Conservation (phyloP, 2,888 invertebrate species). For the Caenorhabditis angaria region DNA sequence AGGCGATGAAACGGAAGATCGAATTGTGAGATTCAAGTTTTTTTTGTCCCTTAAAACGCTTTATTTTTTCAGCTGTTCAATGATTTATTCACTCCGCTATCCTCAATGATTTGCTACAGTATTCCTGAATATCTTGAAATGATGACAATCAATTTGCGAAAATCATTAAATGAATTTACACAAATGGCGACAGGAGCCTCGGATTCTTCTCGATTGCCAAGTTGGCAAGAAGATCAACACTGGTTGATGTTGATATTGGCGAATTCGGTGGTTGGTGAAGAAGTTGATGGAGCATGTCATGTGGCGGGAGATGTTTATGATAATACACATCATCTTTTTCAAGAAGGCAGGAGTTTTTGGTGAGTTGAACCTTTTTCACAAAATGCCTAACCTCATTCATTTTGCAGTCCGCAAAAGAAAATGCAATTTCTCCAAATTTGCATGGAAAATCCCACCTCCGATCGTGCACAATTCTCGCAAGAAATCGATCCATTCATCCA, state of each 20-base stretch:
- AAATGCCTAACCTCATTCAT: too few species aligned
- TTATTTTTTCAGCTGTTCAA: conserved; percentile 68
- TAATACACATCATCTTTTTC: conserved; percentile 22
- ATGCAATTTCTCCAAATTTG: conserved; percentile 38
- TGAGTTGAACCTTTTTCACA: too few species aligned
- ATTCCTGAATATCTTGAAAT: conserved; percentile 47
- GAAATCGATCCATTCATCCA: conserved; percentile 53
- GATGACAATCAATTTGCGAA: conserved; percentile 39
- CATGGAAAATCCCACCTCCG: conserved; percentile 45
- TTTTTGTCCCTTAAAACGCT: not conserved
- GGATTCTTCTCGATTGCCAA: conserved; percentile 75
- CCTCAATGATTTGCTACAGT: conserved; percentile 60
- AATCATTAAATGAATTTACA: conserved; percentile 35
- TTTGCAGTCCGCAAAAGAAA: conserved; percentile 34
- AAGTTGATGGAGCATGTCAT: conserved; percentile 53
- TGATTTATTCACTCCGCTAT: conserved; percentile 73
- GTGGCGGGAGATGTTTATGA: conserved; percentile 50
- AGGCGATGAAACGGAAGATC: conserved; percentile 78
- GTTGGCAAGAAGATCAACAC: conserved; percentile 87
- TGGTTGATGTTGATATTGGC: conserved; percentile 83
- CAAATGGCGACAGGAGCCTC: conserved; percentile 58
- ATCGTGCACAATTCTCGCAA: conserved; percentile 17
- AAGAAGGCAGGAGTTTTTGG: conserved; percentile 11
- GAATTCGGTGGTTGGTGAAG: conserved; percentile 51
- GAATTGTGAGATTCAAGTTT: conserved; percentile 28